Evolutionary conservation across 2,797 vertebrate genomes (phyloP).

Genomic region (Rhinoraja longicauda): DNA sequence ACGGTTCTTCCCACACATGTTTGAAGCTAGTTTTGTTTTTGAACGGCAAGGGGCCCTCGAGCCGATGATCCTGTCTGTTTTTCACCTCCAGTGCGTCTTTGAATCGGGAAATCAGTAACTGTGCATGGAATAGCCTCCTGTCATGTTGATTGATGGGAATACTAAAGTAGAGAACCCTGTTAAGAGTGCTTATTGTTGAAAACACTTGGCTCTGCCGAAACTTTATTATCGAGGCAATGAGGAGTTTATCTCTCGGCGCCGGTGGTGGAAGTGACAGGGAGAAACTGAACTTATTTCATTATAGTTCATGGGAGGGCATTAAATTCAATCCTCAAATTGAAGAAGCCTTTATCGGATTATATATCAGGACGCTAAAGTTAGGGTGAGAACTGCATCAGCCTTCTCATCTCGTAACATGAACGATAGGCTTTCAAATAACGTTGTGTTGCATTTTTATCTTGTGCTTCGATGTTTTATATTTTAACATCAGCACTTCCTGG

Average conservation of each 20-base stretch:
- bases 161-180: not conserved
- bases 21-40: not conserved
- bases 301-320: constrained; percentile 18
- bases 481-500: not conserved
- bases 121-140: not conserved
- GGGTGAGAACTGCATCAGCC: not conserved
- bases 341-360: constrained; percentile 7
- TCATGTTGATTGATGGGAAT: constrained; percentile 4
- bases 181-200: constrained; percentile 9
- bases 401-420: not conserved
- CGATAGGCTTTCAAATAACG: not conserved
- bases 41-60: not conserved
- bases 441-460: not conserved
- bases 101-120: constrained; percentile 11
- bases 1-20: not conserved
- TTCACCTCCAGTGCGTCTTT: not conserved
- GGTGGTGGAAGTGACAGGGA: not conserved
- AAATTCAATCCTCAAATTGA: constrained; percentile 17
- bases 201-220: constrained; percentile 26
- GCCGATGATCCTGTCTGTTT: not conserved
- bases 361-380: not conserved
- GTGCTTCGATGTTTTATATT: not conserved
- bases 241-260: constrained; percentile 9
- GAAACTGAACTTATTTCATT: constrained; percentile 1
- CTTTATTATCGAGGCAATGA: constrained; percentile 31